Evolutionary conservation across 2,797 vertebrate genomes (phyloP).

Genomic region (Periophthalmus magnuspinnatus): DNA sequence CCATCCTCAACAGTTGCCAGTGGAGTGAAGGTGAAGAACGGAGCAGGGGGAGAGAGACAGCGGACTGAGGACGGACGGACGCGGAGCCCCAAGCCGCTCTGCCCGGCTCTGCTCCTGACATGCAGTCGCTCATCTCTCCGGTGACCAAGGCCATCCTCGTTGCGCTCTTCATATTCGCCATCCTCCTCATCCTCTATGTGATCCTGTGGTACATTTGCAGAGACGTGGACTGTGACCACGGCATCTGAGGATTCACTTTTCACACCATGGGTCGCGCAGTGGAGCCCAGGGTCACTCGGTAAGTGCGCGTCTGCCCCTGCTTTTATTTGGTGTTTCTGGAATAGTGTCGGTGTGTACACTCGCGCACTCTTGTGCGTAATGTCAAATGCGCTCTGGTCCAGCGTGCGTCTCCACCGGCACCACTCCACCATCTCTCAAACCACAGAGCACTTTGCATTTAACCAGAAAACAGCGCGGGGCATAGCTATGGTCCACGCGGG

Average conservation of each 20-base stretch:
- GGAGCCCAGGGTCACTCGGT: conserved; percentile 81
- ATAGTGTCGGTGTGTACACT: conserved; percentile 18
- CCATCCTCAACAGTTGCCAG: conserved; percentile 75
- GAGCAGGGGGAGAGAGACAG: conserved; percentile 56
- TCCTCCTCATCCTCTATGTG: conserved; percentile 97
- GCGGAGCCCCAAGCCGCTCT: conserved; percentile 68
- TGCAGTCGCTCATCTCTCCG: conserved; percentile 96
- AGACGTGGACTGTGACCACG: conserved; percentile 97
- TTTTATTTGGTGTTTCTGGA: conserved; percentile 16
- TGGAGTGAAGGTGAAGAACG: conserved; percentile 58
- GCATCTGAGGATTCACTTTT: conserved; percentile 82
- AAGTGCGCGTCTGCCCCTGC: conserved; percentile 66
- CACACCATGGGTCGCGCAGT: conserved; percentile 54
- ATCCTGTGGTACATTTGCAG: conserved; percentile 99
- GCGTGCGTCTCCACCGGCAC: conserved; percentile 46
- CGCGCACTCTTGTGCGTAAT: conserved; percentile 55
- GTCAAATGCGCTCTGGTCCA: conserved; percentile 52
- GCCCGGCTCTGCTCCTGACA: conserved; percentile 81
- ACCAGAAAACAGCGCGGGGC: conserved; percentile 21
- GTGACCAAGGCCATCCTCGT: conserved; percentile 96
- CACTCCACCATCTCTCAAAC: conserved; percentile 16
- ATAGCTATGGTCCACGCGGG: background rate
- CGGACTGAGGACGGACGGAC: conserved; percentile 66
- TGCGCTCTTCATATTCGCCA: conserved; percentile 96
- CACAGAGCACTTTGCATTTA: conserved; percentile 12